Evolutionary conservation across 2,888 invertebrate genomes (phyloP).

Genomic region (Stictocephala bisonia): DNA sequence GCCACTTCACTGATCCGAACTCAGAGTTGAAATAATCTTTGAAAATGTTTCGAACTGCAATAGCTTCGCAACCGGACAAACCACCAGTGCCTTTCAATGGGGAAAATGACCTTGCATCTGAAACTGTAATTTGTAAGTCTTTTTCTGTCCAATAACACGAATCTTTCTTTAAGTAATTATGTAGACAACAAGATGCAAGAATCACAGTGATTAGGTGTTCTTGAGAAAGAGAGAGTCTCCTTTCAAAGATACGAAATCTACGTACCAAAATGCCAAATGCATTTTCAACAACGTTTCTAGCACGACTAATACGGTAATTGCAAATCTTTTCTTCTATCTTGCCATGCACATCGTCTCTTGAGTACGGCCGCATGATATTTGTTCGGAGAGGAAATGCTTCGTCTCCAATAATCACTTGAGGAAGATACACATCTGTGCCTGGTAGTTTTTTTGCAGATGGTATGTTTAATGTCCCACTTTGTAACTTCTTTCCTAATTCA

Average conservation of each 20-base stretch:
- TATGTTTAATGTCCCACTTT: constrained; percentile 48
- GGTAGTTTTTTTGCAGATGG: constrained; percentile 55
- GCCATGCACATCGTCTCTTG: constrained; percentile 30
- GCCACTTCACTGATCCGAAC: too few relatives aligned
- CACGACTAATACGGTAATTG: constrained; percentile 40
- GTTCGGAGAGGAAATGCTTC: constrained; percentile 49
- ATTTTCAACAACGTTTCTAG: constrained; percentile 39
- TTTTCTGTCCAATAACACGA: constrained; percentile 5
- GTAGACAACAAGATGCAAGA: neutral
- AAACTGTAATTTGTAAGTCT: constrained; percentile 17
- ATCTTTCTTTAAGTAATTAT: constrained; percentile 17
- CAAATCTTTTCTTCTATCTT: constrained; percentile 33
- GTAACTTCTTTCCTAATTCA: constrained; percentile 17
- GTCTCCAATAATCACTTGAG: constrained; percentile 50
- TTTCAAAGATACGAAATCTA: constrained; percentile 21
- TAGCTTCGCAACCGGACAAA: too few relatives aligned
- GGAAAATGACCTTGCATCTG: constrained; percentile 12
- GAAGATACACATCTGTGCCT: constrained; percentile 36
- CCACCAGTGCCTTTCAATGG: constrained; percentile 8
- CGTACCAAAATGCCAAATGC: constrained; percentile 40
- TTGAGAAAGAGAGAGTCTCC: constrained; percentile 11
- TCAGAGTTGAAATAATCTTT: too few relatives aligned
- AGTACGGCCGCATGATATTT: constrained; percentile 51
- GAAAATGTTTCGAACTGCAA: too few relatives aligned
- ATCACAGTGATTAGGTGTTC: neutral